Evolutionary conservation across 2,888 invertebrate species (phyloP).

Genomic region (Athripsodes cinereus): DNA sequence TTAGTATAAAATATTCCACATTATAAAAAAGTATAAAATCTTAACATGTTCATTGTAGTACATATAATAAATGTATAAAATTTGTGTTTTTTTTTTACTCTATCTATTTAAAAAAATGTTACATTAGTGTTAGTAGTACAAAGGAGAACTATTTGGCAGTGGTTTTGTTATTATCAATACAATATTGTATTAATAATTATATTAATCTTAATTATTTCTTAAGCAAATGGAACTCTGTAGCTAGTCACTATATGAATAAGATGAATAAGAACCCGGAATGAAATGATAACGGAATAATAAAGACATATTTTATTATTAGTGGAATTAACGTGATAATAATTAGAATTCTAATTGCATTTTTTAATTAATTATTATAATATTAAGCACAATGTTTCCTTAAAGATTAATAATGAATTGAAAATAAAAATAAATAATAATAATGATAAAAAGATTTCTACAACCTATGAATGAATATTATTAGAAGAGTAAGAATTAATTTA

Average conservation of each 20-base stretch:
- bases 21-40: conserved; percentile 1
- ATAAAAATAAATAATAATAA: not conserved
- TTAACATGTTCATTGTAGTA: not conserved
- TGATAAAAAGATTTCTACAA: not conserved
- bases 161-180: not conserved
- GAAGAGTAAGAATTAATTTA: not conserved
- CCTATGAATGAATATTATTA: not conserved
- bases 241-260: not conserved
- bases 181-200: not conserved
- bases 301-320: not conserved
- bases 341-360: no score
- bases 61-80: not conserved
- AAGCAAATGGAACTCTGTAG: no score
- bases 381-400: not conserved
- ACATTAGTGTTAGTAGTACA: no score
- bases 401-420: not conserved
- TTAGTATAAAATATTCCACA: not conserved
- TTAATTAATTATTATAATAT: not conserved
- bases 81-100: not conserved
- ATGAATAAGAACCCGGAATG: not conserved
- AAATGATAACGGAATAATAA: not conserved
- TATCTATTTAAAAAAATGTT: no score
- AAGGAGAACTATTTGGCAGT: not conserved
- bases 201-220: no score
- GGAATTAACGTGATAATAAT: not conserved